Conservation (phyloP, 2,113 vertebrate genomes). For the Pyrgilauda ruficollis region DNA sequence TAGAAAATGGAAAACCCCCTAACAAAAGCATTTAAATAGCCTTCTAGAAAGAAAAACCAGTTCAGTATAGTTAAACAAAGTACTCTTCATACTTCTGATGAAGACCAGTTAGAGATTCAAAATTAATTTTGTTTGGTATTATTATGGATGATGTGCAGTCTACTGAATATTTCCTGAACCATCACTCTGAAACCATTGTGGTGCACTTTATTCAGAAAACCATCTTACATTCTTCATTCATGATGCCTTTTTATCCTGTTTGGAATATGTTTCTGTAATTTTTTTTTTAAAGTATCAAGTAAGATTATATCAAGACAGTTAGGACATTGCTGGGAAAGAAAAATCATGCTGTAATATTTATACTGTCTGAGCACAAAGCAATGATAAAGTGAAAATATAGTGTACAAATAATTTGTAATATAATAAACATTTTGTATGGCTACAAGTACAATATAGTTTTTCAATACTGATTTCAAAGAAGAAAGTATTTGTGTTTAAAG, state of each 20-base stretch:
- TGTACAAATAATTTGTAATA: conserved; percentile 69
- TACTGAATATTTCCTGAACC: not conserved
- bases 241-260: conserved; percentile 35
- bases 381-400: conserved; percentile 51
- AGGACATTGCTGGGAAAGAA: conserved; percentile 54
- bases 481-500: not conserved
- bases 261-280: conserved; percentile 5
- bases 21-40: not conserved
- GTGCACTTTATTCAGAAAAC: conserved; percentile 30
- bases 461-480: conserved; percentile 28
- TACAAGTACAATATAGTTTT: conserved; percentile 47
- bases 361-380: conserved; percentile 63
- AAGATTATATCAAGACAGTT: conserved; percentile 3
- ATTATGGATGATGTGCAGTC: not conserved
- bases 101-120: conserved; percentile 18
- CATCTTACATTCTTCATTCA: conserved; percentile 19
- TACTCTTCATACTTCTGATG: not conserved
- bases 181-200: conserved; percentile 6
- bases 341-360: conserved; percentile 47
- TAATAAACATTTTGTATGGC: conserved; percentile 71
- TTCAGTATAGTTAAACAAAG: conserved; percentile 30
- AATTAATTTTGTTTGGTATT: conserved; percentile 15
- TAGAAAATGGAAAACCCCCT: not conserved
- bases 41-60: not conserved
- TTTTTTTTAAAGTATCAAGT: not conserved